Base-by-base conservation (phyloP, 2,113 vertebrate genomes). In the Anolis sagrei region DNA sequence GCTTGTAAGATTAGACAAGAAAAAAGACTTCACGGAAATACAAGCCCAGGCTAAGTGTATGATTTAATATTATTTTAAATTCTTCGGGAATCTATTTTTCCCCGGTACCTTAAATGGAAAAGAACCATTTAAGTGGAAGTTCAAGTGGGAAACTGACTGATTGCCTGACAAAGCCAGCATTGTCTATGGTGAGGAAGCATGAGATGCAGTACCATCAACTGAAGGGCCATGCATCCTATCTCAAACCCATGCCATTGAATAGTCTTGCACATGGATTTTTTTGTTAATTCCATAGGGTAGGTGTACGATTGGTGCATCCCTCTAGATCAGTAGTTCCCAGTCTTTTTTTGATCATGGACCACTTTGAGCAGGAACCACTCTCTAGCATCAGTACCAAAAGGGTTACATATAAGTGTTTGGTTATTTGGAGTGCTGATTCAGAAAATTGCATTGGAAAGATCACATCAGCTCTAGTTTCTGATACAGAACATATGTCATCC, bases 1-100 rank as follows among this genome's bases (percentile, higher is more conserved):
- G 74, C 87, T 58, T 70, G 81, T 79, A 83, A 85, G 78, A 91
- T 92, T 90, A 89, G 82, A 89, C 90, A 83, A 90, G 90, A 91
- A 90, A 87, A 7, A 80, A 62, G 23, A 16, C 72, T 54, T 84
- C 91, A 88, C 89, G 79, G 75, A 85, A 88, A 93, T 93, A 89
- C 84, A 82, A 70, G 85, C 93, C 88, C 80, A 90, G 87, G 76
- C 81, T 48, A 72, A 85, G 76, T 79, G 49, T 75, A 70, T 87
- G 86, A 87, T 93, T 90, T 91, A 83, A 90, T 90, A 66, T 88
- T 90, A 93, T 93, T 90, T 88, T 79, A 66, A 92, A 82, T 89
- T 83, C 85, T 92, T 70, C 90, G 89, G 79, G 36, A 92, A 93
- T 92, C 93, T 94, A 92, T 93, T 94, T 94, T 92, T 86, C 77